Evolutionary conservation across 2,113 vertebrate species (phyloP), one percentile per base, ranked within the genome.

Genomic region (Sylvilagus bachmani): DNA sequence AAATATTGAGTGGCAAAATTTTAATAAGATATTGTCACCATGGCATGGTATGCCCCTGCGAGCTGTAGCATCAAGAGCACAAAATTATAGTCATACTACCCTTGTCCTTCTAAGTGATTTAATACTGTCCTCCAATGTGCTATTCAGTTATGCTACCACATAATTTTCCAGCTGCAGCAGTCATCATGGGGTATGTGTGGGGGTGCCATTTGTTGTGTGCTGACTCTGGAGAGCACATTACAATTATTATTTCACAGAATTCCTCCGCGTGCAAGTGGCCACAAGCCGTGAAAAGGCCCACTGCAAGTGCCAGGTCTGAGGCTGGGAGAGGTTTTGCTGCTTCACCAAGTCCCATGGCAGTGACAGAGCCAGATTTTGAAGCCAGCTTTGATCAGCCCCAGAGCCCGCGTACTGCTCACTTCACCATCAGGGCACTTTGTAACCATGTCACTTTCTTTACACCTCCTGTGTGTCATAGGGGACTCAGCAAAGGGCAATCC

Each of bases 1-100:
- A 90, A 77, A 82, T n/a, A 74, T 36, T 49, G 64, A 92, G 58
- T 69, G 74, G 16, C 71, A 58, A 64, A n/a, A 87, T 87, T 82
- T 36, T 51, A 83, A 74, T 69, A 89, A 84, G 38, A 69, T 33
- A 49, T 10, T 82, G 55, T 78, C 74, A 62, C 55, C 9, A 3
- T 10, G 14, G 22, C 31, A 53, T 29, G 44, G 27, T n/a, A n/a
- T 27, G 79, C 6, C 36, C 22, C 16, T 17, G 6, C 27, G 25
- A 22, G 13, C n/a, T 1, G 0, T 8, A 38, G n/a, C 49, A 25
- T 73, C 44, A 51, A 10, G 6, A 74, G 58, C 4, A 29, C 71
- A 75, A 51, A 38, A 64, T 44, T 64, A 44, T 3, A 73, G 71
- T 16, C 38, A 25, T 10, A 16, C 29, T 24, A 29, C 25, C 5